A percentile compares a stretch with the other conserved stretches of the same genome.
phyloP scores from a whole-genome alignment of 2,888 invertebrate species.

The Chironomus riparius region DNA sequence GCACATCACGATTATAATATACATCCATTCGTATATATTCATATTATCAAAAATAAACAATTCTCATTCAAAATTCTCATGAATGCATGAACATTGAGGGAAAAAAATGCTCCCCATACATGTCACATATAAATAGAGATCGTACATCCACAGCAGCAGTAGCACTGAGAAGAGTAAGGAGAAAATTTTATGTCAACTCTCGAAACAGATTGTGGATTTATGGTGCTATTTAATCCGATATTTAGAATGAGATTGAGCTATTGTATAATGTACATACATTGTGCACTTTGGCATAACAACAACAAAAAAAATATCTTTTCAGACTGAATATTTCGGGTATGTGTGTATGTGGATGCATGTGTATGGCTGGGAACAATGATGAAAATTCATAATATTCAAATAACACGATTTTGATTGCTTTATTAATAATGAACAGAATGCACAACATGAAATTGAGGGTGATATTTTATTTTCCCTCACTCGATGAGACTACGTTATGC shows the following conservation, averaged over 20 bases:
- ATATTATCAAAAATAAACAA: neutral
- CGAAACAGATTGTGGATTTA: conserved; percentile 3
- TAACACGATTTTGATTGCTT: conserved; percentile 6
- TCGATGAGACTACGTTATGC: too few relatives aligned
- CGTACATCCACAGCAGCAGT: neutral
- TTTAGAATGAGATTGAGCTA: neutral
- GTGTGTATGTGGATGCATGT: neutral
- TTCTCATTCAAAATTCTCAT: neutral
- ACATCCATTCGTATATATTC: too few relatives aligned
- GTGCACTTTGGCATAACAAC: neutral
- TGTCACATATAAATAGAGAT: too few relatives aligned
- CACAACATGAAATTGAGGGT: neutral
- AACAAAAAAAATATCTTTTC: neutral
- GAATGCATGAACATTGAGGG: neutral
- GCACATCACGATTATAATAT: too few relatives aligned
- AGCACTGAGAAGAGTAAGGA: neutral
- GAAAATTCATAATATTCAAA: neutral
- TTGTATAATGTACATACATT: neutral
- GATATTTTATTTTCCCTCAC: neutral
- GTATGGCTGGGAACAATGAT: neutral
- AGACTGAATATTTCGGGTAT: neutral
- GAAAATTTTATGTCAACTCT: conserved; percentile 8
- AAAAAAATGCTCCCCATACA: neutral
- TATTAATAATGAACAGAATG: neutral
- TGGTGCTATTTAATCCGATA: neutral